Evolutionary conservation across 2,113 vertebrate species (phyloP), one percentile per base, ranked within the genome.

Genomic region (Larimichthys polyactis): DNA sequence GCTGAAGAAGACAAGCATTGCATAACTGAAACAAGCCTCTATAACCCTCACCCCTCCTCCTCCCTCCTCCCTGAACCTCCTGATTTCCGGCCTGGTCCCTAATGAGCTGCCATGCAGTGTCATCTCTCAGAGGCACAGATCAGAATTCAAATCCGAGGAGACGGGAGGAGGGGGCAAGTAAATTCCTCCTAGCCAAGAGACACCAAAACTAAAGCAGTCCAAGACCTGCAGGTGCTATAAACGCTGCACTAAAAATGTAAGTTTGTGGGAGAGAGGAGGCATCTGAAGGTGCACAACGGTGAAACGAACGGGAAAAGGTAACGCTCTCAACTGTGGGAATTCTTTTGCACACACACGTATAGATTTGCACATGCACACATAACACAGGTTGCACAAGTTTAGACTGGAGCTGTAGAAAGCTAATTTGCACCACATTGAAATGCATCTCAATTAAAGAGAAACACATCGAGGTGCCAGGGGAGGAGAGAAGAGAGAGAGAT

Each of bases 391-490:
- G 87, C 92, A 40, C 36, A 92, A 93, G 90, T 92, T 92, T 89
- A 89, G 91, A 87, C 88, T 82, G 62, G 91, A 93, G 91, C 90
- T 88, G 87, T 58, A 91, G 89, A 92, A 92, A 94, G 89, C 93
- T 93, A 84, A 94, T 94, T 94, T 94, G 92, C 93, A 94, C 92
- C 92, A 90, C 92, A 92, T 83, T 92, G 92, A 92, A 93, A 94
- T 94, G 93, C 93, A 94, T 93, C 91, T 93, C 94, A 94, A 94
- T 93, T 94, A 94, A 94, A 91, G 86, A 91, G 93, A 91, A 94
- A 94, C 93, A 94, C 93, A 90, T 92, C 58, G 85, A 90, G 91
- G 92, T 93, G 91, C 87, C 91, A 92, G 73, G 93, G 93, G 92
- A 93, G 75, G 87, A 89, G 90, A 93, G 87, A 85, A 78, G 86